A percentile compares a stretch with the other conserved stretches of the same genome.
These are phyloP conservation scores for Patella ulyssiponensis DNA, from an alignment of 2,888 invertebrate genomes.

Conservation along the genomic window DNA sequence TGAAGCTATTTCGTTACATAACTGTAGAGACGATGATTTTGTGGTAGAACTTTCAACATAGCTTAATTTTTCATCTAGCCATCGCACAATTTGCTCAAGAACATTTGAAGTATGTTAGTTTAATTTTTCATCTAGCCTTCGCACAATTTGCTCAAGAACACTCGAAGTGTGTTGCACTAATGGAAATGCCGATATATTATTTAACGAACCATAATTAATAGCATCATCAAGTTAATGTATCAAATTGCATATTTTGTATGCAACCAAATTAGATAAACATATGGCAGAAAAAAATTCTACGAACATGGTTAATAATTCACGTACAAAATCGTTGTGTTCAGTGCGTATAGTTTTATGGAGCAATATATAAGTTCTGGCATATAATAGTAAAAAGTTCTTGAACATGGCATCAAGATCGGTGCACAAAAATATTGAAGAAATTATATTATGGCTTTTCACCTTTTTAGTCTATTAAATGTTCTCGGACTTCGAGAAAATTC, in stretches of 20 bases:
- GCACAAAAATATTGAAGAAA: too few species aligned
- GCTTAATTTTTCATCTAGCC: neutral
- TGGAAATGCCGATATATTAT: conserved; percentile 21
- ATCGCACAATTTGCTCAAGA: neutral
- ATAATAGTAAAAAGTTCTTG: conserved; percentile 10
- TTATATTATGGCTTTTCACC: conserved; percentile 11
- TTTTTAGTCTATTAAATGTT: neutral
- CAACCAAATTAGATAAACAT: neutral
- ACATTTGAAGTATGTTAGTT: neutral
- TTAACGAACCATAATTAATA: neutral
- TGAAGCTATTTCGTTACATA: too few species aligned
- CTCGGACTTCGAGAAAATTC: conserved; percentile 18
- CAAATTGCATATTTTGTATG: conserved; percentile 9
- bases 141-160: neutral
- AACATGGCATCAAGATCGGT: too few species aligned
- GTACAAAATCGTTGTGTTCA: conserved; percentile 10
- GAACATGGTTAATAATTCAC: neutral
- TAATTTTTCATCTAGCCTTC: neutral
- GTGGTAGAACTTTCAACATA: neutral
- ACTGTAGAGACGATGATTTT: too few species aligned
- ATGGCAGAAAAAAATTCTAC: conserved; percentile 1
- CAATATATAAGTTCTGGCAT: neutral
- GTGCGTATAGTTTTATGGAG: neutral
- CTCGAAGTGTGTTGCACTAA: neutral
- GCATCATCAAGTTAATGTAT: conserved; percentile 10